These are phyloP conservation scores for Ifrita kowaldi DNA, from an alignment of 2,113 vertebrate genomes.

Conservation along the genomic window DNA sequence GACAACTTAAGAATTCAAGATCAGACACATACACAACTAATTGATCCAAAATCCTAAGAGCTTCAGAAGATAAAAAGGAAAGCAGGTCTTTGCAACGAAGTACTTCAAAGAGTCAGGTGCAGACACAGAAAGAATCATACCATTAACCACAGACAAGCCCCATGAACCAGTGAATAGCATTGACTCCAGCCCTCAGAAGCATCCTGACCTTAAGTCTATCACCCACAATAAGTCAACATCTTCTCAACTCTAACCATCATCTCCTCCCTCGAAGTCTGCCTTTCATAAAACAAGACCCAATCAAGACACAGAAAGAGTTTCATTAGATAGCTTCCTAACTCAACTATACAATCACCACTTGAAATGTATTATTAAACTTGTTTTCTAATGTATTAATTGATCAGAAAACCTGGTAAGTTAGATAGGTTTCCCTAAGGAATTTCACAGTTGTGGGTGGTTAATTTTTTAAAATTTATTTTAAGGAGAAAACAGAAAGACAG, in stretches of 20 bases:
- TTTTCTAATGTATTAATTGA: background rate
- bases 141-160: background rate
- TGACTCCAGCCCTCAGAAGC: background rate
- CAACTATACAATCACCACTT: background rate
- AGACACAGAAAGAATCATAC: background rate
- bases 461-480: background rate
- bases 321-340: background rate
- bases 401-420: background rate
- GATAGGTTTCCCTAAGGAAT: background rate
- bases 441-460: background rate
- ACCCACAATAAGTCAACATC: background rate
- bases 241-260: background rate
- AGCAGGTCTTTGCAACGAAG: background rate
- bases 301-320: background rate
- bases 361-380: background rate
- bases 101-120: background rate
- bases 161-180: background rate
- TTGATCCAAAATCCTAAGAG: background rate
- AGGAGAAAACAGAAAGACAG: background rate
- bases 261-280: background rate
- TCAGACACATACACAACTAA: background rate
- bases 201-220: background rate
- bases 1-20: background rate
- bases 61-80: background rate
- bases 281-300: background rate